phyloP scores from a whole-genome alignment of 2,797 vertebrate genomes.

The Chloroceryle inda region DNA sequence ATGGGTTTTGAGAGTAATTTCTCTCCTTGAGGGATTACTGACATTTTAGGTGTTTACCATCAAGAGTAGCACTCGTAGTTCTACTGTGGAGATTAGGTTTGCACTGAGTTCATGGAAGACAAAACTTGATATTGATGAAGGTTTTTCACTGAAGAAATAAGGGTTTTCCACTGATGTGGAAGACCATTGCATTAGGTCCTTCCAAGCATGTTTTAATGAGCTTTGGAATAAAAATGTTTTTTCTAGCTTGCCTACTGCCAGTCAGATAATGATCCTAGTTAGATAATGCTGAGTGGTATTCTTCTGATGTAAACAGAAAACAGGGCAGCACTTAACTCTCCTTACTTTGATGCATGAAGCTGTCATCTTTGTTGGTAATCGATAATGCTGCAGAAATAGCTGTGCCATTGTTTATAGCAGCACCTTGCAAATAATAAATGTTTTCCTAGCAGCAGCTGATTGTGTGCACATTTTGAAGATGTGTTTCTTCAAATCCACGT shows the following conservation, averaged over 20 bases:
- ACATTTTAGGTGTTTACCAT: background rate
- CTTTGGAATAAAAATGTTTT: background rate
- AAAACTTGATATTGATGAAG: background rate
- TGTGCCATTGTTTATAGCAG: background rate
- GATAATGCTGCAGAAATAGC: constrained; percentile 22
- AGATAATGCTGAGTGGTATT: background rate
- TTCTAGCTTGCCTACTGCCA: background rate
- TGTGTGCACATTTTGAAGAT: background rate
- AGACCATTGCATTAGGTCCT: background rate
- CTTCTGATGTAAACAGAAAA: constrained; percentile 23
- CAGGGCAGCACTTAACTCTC: background rate
- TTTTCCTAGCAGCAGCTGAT: background rate
- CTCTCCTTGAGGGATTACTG: background rate
- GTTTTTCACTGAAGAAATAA: background rate
- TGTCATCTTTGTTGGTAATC: background rate
- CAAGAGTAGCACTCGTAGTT: background rate
- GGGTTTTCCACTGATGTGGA: background rate
- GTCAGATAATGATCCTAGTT: background rate
- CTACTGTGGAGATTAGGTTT: background rate
- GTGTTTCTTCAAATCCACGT: too few species aligned
- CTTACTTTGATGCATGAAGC: background rate
- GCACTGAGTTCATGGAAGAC: background rate
- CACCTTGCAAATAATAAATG: background rate
- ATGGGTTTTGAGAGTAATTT: background rate
- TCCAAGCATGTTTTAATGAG: background rate